Base-by-base conservation (phyloP, 2,113 vertebrate genomes). In the Machaerirhynchus nigripectus region DNA sequence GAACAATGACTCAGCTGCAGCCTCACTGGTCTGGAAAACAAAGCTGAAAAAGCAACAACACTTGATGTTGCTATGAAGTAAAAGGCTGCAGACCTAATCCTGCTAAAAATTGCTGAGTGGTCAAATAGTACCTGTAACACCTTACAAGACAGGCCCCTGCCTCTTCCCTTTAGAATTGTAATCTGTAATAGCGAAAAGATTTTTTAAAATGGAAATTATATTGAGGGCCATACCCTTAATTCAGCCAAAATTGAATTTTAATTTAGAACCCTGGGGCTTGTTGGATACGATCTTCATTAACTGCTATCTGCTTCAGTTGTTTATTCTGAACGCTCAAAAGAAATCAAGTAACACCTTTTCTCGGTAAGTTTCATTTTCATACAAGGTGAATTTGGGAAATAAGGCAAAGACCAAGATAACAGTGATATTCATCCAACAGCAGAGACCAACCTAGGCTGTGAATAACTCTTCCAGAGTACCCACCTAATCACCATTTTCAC, bases 51-150 rank as follows among this genome's bases (percentile, higher is more conserved):
- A 76, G 39, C 44, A 47, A 37, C 40, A 46, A 17, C 28, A 19
- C 0, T 0, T 9, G 4, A 23, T 20, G 16, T 10, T 65, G 57
- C 57, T 18, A 2, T 33, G 11, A 74, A n/a, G 35, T 37, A n/a
- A 78, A 57, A 44, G 4, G 23, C 30, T 73, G 10, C 55, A 70
- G 40, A 12, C 10, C 8, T 28, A 15, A 8, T 5, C 4, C 39
- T 11, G 5, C 28, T 15, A 22, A 61, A 71, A 84, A 44, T 59
- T 59, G 19, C 8, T 37, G 31, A 71, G 19, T 55, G 52, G 15
- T 79, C n/a, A 76, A 64, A 39, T 12, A 65, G 1, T 28, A 55
- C 1, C 42, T 44, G 18, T 10, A 42, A 37, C 46, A 9, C 30
- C 39, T 63, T 21, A 50, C 5, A 47, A 49, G 26, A 50, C 30